These are phyloP conservation scores for Mus caroli DNA, from an alignment of 2,797 vertebrate genomes.

Conservation along the genomic window DNA sequence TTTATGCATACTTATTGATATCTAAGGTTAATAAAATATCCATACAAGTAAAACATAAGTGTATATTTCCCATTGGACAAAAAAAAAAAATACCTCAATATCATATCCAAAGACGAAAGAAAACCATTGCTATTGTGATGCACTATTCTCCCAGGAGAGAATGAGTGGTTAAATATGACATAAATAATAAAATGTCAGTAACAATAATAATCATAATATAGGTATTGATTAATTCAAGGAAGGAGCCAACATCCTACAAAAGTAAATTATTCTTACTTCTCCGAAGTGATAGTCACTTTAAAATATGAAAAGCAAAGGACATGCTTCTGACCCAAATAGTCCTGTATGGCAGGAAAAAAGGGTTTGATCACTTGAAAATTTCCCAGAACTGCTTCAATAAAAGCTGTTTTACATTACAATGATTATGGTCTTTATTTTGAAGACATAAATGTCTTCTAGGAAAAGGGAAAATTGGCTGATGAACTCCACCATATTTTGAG, in stretches of 20 bases:
- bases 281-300: neutral
- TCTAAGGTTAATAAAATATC: neutral
- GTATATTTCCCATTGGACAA: neutral
- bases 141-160: neutral
- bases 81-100: neutral
- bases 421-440: conserved; percentile 17
- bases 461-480: conserved; percentile 5
- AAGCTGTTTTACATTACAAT: neutral
- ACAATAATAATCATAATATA: neutral
- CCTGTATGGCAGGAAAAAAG: neutral
- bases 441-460: neutral
- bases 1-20: neutral
- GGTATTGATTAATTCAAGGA: neutral
- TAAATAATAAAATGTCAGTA: conserved; percentile 31
- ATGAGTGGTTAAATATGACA: neutral
- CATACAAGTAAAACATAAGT: neutral
- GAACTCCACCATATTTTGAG: neutral
- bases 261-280: neutral
- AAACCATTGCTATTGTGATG: neutral
- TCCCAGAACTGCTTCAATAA: neutral
- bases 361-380: neutral
- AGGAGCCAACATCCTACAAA: neutral
- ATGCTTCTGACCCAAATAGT: neutral
- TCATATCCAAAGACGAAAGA: neutral
- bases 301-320: neutral